Percentiles rank a stretch among this genome's conserved stretches.
These are phyloP conservation scores for Antheraea assamensis DNA, from an alignment of 2,888 invertebrate species.

Conservation along the genomic window DNA sequence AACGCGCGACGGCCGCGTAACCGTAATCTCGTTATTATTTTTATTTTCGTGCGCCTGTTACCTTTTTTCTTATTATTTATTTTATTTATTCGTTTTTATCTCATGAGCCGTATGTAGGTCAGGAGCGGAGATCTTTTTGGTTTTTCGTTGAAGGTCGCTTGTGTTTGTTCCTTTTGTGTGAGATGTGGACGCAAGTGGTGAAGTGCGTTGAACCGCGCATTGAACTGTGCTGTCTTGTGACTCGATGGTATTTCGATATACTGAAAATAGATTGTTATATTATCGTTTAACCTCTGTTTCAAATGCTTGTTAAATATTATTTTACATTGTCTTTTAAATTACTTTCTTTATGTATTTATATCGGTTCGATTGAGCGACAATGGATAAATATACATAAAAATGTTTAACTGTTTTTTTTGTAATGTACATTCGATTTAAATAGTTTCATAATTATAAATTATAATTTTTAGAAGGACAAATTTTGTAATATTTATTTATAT, in stretches of 20 bases:
- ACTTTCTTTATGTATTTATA: not conserved
- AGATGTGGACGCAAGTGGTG: conserved; percentile 12
- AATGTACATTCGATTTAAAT: no score
- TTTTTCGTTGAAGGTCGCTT: conserved; percentile 73
- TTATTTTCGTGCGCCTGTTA: conserved; percentile 64
- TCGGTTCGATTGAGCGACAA: not conserved
- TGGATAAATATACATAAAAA: not conserved
- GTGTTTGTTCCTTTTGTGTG: conserved; percentile 59
- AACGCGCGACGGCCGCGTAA: conserved; percentile 67
- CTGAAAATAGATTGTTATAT: conserved; percentile 9
- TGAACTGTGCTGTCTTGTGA: conserved; percentile 16
- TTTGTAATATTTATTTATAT: no score
- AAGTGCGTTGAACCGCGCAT: conserved; percentile 20
- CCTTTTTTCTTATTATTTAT: conserved; percentile 74
- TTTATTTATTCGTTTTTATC: conserved; percentile 72
- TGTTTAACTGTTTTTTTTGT: no score
- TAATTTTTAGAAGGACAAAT: no score
- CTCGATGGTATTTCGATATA: conserved; percentile 12
- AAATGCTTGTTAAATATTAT: not conserved
- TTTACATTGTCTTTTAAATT: not conserved
- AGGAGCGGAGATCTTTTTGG: conserved; percentile 72
- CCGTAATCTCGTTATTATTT: conserved; percentile 80
- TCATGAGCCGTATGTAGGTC: conserved; percentile 77
- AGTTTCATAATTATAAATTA: no score
- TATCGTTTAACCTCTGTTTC: not conserved